Percentiles rank a stretch among this genome's conserved stretches.
Evolutionary conservation across 1,140 invertebrate species (phyloP).

Genomic region (Drosophila ficusphila): DNA sequence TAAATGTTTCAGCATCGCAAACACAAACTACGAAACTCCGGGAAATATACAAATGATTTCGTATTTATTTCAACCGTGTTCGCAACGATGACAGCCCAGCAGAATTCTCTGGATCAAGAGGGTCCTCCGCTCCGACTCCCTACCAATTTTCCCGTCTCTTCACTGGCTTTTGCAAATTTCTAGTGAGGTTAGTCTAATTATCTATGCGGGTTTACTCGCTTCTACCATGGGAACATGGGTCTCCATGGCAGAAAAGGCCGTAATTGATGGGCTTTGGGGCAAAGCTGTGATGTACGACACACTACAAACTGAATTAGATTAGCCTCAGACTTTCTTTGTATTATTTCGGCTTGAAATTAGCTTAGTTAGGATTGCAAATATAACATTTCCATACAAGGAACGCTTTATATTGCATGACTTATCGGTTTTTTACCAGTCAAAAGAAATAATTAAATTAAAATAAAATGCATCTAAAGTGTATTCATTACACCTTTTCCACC

Average conservation of each 20-base stretch:
- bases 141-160: neutral
- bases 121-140: neutral
- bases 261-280: slow-evolving; percentile 21
- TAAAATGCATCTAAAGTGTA: neutral
- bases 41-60: slow-evolving; percentile 81
- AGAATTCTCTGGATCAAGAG: slow-evolving; percentile 24
- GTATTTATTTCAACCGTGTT: slow-evolving; percentile 74
- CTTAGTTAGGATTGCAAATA: too few species aligned
- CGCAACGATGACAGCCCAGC: slow-evolving; percentile 29
- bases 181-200: slow-evolving; percentile 52
- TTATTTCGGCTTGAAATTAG: too few species aligned
- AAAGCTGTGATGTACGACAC: slow-evolving; percentile 5
- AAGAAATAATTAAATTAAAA: neutral
- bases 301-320: neutral
- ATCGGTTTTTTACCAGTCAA: neutral
- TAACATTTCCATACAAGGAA: too few species aligned
- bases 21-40: slow-evolving; percentile 77
- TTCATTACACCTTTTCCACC: neutral
- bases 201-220: slow-evolving; percentile 38
- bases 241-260: neutral
- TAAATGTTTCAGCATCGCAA: slow-evolving; percentile 78
- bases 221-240: slow-evolving; percentile 6
- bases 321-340: neutral
- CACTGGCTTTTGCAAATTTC: slow-evolving; percentile 29
- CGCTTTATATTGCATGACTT: too few species aligned